phyloP scores from a whole-genome alignment of 2,113 vertebrate genomes.

The Erinaceus europaeus region DNA sequence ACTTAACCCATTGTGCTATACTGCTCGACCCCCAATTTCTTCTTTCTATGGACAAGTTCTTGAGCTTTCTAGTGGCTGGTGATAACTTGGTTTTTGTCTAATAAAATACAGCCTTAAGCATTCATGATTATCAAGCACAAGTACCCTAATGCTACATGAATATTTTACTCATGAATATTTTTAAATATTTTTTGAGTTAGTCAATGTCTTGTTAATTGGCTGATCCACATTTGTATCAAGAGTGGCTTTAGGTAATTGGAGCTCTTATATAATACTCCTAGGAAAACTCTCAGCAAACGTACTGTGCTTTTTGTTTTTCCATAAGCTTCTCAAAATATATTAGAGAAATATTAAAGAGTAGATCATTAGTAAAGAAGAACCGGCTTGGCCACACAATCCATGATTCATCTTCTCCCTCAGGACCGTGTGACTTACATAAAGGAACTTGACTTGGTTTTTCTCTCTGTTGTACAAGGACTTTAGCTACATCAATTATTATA shows the following conservation, averaged over 20 bases:
- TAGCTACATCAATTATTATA: conserved; percentile 8
- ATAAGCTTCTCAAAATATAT: conserved; percentile 39
- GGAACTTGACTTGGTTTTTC: neutral
- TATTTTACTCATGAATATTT: no score
- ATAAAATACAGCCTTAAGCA: conserved; percentile 35
- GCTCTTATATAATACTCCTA: conserved; percentile 9
- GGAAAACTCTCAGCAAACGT: conserved; percentile 43
- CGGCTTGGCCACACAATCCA: neutral
- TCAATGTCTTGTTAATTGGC: conserved; percentile 53
- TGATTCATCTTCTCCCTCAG: neutral
- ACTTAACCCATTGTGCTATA: no score
- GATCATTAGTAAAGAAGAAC: conserved; percentile 35
- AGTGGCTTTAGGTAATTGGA: conserved; percentile 60
- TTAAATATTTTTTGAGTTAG: conserved; percentile 37
- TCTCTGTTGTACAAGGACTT: neutral
- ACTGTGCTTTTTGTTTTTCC: neutral
- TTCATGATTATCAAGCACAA: conserved; percentile 29
- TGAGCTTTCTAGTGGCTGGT: conserved; percentile 28
- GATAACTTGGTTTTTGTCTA: conserved; percentile 37
- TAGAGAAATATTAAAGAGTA: conserved; percentile 38
- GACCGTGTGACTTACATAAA: conserved; percentile 17
- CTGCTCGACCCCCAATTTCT: no score
- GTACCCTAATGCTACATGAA: conserved; percentile 44
- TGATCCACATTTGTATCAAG: conserved; percentile 51
- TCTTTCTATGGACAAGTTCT: neutral